Base-by-base conservation (phyloP, 2,888 invertebrate species). In the Tinea trinotella region DNA sequence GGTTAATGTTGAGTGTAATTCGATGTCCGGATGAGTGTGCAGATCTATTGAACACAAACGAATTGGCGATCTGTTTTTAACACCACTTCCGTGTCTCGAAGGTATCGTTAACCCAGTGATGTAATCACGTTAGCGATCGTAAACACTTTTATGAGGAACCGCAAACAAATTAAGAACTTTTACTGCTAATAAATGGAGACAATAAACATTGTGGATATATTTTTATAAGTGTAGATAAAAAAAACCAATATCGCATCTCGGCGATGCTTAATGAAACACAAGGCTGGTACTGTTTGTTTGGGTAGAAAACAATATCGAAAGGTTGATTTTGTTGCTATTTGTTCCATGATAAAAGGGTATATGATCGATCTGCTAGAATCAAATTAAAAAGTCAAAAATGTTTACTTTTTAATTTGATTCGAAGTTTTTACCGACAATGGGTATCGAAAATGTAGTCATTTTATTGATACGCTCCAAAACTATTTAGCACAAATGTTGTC, bases 81-180 rank as follows among this genome's bases (percentile, higher is more conserved):
- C 48, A 55, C 52, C 65, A 66, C 67, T 71, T 67, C 65, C 64
- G 62, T 59, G 62, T 72, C 76, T 72, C 76, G 35, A 56, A 63
- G 69, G 75, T 63, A 65, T 67, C 72, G 68, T 77, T 75, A 72
- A 70, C 68, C 65, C 65, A 65, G n/a, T 64, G 63, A 64, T 66
- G 74, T 72, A 76, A 77, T 76, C 75, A 70, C 67, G 70, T 68
- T 67, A 68, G 64, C 59, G 64, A 61, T 68, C 71, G 68, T 77
- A 74, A 74, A 78, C 65, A 69, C 70, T 66, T 77, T 74, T 72
- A 74, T 68, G 63, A 70, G 64, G 60, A 59, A 68, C 76, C 74
- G 62, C 75, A 74, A 76, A 76, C 75, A 76, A 76, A 78, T 73
- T 74, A 74, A 74, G 69, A 64, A 61, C 70, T 59, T 58, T 59